phyloP scores from a whole-genome alignment of 2,797 vertebrate species.

The Podarcis lilfordi region DNA sequence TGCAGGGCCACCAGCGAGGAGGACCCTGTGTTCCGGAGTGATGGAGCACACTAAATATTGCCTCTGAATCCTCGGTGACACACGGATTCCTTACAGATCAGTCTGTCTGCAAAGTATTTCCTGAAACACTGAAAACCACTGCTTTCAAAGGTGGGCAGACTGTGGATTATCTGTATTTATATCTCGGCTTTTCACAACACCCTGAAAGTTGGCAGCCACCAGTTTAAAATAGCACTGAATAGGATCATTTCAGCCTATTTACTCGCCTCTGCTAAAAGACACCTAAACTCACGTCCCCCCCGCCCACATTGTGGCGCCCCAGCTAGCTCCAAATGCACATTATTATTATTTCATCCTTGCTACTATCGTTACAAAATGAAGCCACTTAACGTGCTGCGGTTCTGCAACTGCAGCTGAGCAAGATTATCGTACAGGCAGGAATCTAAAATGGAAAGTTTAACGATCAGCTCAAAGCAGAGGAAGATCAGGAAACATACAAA shows the following conservation, averaged over 20 bases:
- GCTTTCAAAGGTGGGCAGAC: neutral
- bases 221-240: neutral
- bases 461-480: neutral
- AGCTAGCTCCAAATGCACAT: no score
- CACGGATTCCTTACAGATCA: neutral
- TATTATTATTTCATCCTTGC: no score
- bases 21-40: neutral
- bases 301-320: no score
- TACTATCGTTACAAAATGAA: no score
- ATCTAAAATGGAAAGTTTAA: neutral
- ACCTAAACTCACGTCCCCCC: neutral
- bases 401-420: no score
- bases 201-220: neutral
- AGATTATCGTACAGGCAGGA: no score
- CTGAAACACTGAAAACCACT: neutral
- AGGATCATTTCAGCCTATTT: neutral
- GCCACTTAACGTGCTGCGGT: no score
- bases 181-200: neutral
- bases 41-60: neutral
- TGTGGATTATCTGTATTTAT: neutral
- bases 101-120: neutral
- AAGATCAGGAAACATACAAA: neutral
- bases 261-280: neutral
- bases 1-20: neutral
- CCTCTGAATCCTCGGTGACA: neutral